phyloP scores from a whole-genome alignment of 2,113 vertebrate genomes.

The Neolamprologus brichardi region DNA sequence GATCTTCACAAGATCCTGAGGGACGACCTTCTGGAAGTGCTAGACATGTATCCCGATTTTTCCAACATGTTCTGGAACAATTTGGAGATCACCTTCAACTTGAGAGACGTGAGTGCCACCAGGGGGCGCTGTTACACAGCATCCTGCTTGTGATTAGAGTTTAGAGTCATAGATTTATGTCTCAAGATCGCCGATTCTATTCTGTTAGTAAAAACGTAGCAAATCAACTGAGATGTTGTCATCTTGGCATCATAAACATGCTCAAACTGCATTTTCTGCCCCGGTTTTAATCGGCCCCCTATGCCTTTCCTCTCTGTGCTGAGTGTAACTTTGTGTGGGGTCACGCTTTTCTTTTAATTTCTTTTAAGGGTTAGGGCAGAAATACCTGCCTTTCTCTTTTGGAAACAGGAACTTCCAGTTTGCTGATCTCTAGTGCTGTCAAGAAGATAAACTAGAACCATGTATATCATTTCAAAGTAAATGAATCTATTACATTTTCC shows the following conservation, averaged over 20 bases:
- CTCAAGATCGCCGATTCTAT: rapidly evolving
- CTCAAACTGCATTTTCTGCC: neutral
- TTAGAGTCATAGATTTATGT: neutral
- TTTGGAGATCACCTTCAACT: slow-evolving; percentile 95
- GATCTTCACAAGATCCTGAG: slow-evolving; percentile 96
- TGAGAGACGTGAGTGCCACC: slow-evolving; percentile 87
- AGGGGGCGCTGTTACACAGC: neutral
- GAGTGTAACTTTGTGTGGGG: neutral
- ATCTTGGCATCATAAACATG: rapidly evolving
- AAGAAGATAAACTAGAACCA: neutral
- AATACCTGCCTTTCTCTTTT: neutral
- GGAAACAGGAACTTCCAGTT: neutral
- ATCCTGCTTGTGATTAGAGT: neutral
- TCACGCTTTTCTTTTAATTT: neutral
- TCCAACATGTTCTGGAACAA: slow-evolving; percentile 92
- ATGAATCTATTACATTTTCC: neutral
- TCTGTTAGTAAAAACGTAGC: neutral
- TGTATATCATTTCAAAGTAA: neutral
- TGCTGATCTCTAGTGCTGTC: neutral
- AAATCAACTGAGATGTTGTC: neutral
- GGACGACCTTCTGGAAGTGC: slow-evolving; percentile 90
- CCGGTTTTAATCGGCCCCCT: neutral
- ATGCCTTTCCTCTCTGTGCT: rapidly evolving
- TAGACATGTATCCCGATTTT: slow-evolving; percentile 97
- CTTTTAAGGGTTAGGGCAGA: neutral